These are phyloP conservation scores for Drosophila tani DNA, from an alignment of 1,140 invertebrate species.

Conservation along the genomic window DNA sequence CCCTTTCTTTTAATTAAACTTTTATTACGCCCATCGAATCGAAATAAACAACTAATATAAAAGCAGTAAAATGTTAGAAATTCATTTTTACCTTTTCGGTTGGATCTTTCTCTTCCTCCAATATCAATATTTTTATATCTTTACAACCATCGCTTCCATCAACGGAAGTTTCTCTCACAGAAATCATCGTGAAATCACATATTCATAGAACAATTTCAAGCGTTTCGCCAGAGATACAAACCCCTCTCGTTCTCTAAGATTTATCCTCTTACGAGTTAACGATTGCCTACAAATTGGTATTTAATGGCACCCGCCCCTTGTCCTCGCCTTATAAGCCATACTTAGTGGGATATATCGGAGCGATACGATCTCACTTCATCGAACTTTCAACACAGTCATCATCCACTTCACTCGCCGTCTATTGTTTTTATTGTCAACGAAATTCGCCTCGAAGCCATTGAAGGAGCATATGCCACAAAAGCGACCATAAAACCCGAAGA, in stretches of 20 bases:
- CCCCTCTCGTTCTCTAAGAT: not conserved
- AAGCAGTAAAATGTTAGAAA: conserved; percentile 2
- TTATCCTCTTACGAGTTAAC: conserved; percentile 52
- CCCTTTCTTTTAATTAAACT: not conserved
- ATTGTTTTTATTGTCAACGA: conserved; percentile 72
- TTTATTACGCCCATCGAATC: not conserved
- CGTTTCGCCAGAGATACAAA: not conserved
- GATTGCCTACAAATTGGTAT: conserved; percentile 67
- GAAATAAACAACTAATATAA: conserved; percentile 4
- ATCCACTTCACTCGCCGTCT: conserved; percentile 47
- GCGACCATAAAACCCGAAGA: conserved; percentile 52
- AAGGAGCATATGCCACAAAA: conserved; percentile 37
- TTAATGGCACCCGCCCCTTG: conserved; percentile 52
- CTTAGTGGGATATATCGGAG: conserved; percentile 38
- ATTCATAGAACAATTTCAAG: conserved; percentile 48
- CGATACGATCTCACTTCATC: conserved; percentile 73
- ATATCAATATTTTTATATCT: conserved; percentile 14
- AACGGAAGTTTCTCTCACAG: conserved; percentile 24
- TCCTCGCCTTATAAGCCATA: conserved; percentile 14
- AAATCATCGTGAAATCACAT: conserved; percentile 39
- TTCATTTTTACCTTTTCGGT: not conserved
- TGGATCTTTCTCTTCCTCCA: not conserved
- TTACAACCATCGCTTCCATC: conserved; percentile 1
- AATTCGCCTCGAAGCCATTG: conserved; percentile 33
- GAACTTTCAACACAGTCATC: conserved; percentile 72